Base-by-base conservation (phyloP, 2,797 vertebrate genomes). In the Odontamblyopus rebecca region DNA sequence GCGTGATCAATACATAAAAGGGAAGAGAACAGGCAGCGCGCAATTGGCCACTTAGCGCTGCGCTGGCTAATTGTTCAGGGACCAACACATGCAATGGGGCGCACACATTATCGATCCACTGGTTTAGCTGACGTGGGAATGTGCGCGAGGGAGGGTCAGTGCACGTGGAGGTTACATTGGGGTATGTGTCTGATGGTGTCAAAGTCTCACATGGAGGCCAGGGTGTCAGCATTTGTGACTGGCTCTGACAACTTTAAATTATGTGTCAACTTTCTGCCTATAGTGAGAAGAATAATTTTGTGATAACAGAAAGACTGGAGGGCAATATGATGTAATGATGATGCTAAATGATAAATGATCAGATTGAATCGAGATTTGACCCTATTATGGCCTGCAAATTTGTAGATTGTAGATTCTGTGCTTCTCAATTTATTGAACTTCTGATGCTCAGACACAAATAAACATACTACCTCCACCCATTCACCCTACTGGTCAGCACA, bases 11-110 rank as follows among this genome's bases (percentile, higher is more conserved):
- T 91, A 66, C 64, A 29, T 8, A 51, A 84, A 76, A 75, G 79
- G 75, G 82, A 63, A 75, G 82, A 75, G 79, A 77, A 83, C 81
- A 75, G 60, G 68, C 82, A 76, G 79, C 26, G 69, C 79, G 26
- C 3, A 84, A 91, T 90, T 89, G 86, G 83, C 76, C 67, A 75
- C 67, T 48, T 67, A 81, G 77, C 82, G 78, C 79, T 82, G 85
- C 83, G 82, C 85, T 72, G 88, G 85, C 90, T 91, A 93, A 93
- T 92, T 92, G 90, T 87, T 90, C 73, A 54, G 89, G 89, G 89
- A 91, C 86, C 82, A 84, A 84, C 76, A 80, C 41, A 75, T 84
- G 76, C 72, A 75, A 90, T 66, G 80, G 75, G 63, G 74, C 77
- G 85, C 80, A 81, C 80, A 71, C 67, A 65, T 51, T 69, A 91